A percentile compares a stretch with the other conserved stretches of the same genome.
Conservation (phyloP, 2,797 vertebrate species). For the Sebastolobus alascanus region DNA sequence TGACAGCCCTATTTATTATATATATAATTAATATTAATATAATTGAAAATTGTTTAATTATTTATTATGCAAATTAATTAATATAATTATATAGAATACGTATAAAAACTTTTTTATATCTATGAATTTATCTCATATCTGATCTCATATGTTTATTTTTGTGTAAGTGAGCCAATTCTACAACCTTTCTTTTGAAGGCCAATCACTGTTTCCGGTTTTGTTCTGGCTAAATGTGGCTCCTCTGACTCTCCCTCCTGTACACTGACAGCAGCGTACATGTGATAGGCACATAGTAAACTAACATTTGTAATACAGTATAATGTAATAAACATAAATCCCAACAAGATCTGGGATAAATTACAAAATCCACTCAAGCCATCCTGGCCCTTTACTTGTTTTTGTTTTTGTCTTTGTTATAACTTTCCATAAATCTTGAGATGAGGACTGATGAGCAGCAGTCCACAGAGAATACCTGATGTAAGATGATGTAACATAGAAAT, state of each 20-base stretch:
- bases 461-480: slow-evolving; percentile 66
- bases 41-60: no score
- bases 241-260: neutral
- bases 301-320: neutral
- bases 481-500: slow-evolving; percentile 67
- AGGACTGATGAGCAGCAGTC: neutral
- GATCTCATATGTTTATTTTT: neutral
- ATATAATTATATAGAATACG: no score
- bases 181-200: slow-evolving; percentile 1
- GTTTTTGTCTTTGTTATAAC: neutral
- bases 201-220: neutral
- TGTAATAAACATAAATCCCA: neutral
- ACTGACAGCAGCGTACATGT: neutral
- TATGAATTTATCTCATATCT: neutral
- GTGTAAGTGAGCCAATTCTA: no score
- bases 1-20: no score
- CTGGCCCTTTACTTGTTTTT: accelerated
- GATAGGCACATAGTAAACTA: neutral
- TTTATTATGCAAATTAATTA: no score
- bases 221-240: accelerated
- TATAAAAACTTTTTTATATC: no score
- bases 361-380: neutral
- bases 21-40: no score
- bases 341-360: no score
- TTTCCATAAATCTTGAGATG: slow-evolving; percentile 8